phyloP scores from a whole-genome alignment of 2,113 vertebrate genomes.

The Kryptolebias marmoratus region DNA sequence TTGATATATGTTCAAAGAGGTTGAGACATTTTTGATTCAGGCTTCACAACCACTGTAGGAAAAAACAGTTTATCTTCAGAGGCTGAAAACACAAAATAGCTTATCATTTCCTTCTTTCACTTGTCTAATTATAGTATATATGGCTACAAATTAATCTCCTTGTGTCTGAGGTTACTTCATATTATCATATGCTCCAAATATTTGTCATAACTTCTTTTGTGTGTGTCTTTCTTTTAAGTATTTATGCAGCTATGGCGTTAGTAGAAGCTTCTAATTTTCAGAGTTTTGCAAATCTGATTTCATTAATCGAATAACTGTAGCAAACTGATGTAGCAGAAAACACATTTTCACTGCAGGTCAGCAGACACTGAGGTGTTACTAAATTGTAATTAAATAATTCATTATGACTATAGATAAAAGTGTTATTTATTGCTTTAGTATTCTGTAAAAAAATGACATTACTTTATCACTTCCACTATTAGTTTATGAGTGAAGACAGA shows the following conservation, averaged over 20 bases:
- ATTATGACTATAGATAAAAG: neutral
- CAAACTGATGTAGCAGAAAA: neutral
- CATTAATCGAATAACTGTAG: neutral
- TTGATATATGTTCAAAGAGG: neutral
- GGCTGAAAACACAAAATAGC: neutral
- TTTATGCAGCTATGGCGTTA: neutral
- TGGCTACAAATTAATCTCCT: neutral
- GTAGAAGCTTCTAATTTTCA: neutral
- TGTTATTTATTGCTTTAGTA: too few species aligned
- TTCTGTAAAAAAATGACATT: neutral
- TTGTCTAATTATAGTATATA: neutral
- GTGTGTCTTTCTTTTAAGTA: neutral
- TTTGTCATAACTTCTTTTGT: neutral
- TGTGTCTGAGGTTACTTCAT: neutral
- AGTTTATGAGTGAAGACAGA: neutral
- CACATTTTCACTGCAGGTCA: neutral
- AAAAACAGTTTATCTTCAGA: neutral
- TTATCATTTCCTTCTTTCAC: neutral
- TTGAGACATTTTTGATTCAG: neutral
- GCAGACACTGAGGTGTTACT: neutral
- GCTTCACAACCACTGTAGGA: neutral
- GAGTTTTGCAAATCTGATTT: neutral
- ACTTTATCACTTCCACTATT: neutral
- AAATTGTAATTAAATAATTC: neutral
- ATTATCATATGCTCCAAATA: neutral